Conservation (phyloP, 2,797 vertebrate genomes). For the Pangasius larnaudii region DNA sequence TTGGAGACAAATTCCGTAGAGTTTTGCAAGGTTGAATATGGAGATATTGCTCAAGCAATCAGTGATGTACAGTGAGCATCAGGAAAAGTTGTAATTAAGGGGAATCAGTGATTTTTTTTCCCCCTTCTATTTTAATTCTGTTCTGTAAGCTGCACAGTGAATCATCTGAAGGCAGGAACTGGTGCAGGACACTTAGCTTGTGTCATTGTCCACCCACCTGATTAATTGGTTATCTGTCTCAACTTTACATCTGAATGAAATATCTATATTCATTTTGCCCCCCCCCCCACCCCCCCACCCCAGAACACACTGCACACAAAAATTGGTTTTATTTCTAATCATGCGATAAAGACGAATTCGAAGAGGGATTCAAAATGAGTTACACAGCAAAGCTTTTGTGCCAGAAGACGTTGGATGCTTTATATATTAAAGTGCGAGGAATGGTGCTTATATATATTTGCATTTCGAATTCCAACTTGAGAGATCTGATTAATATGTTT, state of each 20-base stretch:
- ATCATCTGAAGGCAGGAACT: slow-evolving; percentile 64
- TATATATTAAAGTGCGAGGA: background rate
- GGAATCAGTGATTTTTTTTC: slow-evolving; percentile 47
- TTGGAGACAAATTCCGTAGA: background rate
- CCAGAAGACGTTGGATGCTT: background rate
- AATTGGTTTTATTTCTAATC: slow-evolving; percentile 67
- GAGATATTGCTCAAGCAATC: slow-evolving; percentile 62
- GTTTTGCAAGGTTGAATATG: slow-evolving; percentile 43
- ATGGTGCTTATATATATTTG: background rate
- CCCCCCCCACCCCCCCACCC: slow-evolving; percentile 41
- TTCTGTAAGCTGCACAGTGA: slow-evolving; percentile 65
- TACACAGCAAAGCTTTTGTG: background rate
- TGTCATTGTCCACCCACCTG: slow-evolving; percentile 69
- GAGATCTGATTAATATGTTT: background rate
- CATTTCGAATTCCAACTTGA: background rate
- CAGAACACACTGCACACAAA: slow-evolving; percentile 50
- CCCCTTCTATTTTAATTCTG: slow-evolving; percentile 54
- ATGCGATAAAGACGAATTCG: slow-evolving; percentile 41
- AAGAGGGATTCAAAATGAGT: slow-evolving; percentile 44
- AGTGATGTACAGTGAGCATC: slow-evolving; percentile 69
- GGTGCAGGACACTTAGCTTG: slow-evolving; percentile 64
- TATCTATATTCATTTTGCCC: slow-evolving; percentile 64
- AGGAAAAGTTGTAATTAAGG: slow-evolving; percentile 63
- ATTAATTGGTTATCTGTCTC: slow-evolving; percentile 70
- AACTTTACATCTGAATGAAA: slow-evolving; percentile 65